Base-by-base conservation (phyloP, 2,113 vertebrate species). In the Oreotrochilus melanogaster region DNA sequence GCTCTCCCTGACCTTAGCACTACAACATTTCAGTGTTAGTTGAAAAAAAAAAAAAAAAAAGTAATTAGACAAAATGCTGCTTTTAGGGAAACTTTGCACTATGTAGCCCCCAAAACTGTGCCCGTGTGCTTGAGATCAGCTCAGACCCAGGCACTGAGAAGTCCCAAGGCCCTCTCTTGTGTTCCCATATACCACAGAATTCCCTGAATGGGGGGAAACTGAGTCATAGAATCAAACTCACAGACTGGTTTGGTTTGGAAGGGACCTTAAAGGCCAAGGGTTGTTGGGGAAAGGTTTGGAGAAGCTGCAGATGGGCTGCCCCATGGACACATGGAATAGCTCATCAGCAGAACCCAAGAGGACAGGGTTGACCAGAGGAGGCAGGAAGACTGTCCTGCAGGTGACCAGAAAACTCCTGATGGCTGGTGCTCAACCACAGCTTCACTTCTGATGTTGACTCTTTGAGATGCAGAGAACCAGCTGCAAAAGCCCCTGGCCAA, bases 81-180 rank as follows among this genome's bases (percentile, higher is more conserved):
- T 76, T 87, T 89, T 61, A 79, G 58, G 31, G 50, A 58, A 96
- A 92, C 54, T 39, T 69, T 91, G 81, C 93, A 82, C 78, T 94
- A 89, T 88, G 66, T 61, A 86, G 37, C 58, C 60, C 66, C 70
- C 28, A 35, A 31, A 18, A 6, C 39, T 48, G 56, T 18, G 1
- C 65, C 71, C 17, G 4, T 18, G 17, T 18, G 18, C 1, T 0
- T 35, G 73, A 56, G 65, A 57, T 57, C 39, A 42, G 3, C n/a
- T 67, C 9, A 2, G 18, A 43, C 1, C 50, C 43, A 45, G 71
- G 35, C 58, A 47, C 60, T 70, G 21, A 39, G 39, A 39, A 39
- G 39, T 39, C 39, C 39, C 1, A 1, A 66, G 43, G 31, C 14
- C 24, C 15, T 31, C 10, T 54, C 7, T 48, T 43, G 33, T n/a